Percentiles rank a stretch among this genome's conserved stretches.
Evolutionary conservation across 2,797 vertebrate genomes (phyloP).

Genomic region (Antrozous pallidus): DNA sequence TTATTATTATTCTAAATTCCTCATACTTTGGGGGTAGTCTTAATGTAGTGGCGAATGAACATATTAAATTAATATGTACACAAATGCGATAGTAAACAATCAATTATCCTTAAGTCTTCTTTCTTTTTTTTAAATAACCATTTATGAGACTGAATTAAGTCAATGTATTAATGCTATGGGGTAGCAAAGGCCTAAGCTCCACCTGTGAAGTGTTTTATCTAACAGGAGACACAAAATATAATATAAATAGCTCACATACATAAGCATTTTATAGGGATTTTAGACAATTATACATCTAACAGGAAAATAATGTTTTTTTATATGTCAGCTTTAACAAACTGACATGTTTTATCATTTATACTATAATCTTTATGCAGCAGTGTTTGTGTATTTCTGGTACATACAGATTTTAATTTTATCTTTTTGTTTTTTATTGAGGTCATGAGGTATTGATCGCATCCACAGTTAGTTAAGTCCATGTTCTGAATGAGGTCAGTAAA

Average conservation of each 20-base stretch:
- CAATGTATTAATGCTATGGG: not conserved
- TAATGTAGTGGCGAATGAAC: not conserved
- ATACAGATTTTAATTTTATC: not conserved
- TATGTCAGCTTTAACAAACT: not conserved
- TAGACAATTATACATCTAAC: not conserved
- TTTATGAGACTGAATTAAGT: not conserved
- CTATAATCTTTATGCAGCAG: not conserved
- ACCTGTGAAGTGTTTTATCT: not conserved
- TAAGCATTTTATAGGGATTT: not conserved
- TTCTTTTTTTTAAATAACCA: not conserved
- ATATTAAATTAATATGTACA: not conserved
- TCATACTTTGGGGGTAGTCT: not conserved
- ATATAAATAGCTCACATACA: not conserved
- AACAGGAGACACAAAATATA: not conserved
- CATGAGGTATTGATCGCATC: not conserved
- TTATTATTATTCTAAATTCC: not conserved
- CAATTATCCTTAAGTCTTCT: not conserved
- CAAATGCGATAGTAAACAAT: not conserved
- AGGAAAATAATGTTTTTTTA: not conserved
- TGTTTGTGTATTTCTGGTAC: not conserved
- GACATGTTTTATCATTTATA: not conserved
- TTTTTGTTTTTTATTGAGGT: not conserved
- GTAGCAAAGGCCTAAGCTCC: not conserved
- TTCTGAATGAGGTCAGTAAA: not conserved
- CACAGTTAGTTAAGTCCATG: not conserved